phyloP scores from a whole-genome alignment of 2,113 vertebrate genomes.

The Oreochromis tanganicae region DNA sequence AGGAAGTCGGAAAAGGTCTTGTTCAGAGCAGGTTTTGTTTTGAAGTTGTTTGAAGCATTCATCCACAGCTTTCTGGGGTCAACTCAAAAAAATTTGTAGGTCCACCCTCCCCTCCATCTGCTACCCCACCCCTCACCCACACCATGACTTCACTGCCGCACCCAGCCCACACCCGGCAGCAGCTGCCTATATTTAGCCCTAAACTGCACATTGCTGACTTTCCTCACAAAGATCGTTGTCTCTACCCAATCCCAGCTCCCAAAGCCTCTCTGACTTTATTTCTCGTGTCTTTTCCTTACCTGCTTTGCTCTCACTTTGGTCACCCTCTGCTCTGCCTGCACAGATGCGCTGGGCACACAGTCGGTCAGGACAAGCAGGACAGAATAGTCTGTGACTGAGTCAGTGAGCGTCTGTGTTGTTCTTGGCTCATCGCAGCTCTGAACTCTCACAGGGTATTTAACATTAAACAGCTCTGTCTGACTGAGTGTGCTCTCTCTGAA shows the following conservation, averaged over 20 bases:
- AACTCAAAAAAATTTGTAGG: background rate
- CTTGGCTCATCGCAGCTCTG: no score
- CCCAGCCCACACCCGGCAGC: constrained; percentile 51
- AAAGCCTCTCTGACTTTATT: background rate
- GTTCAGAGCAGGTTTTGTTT: background rate
- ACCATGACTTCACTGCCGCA: constrained; percentile 63
- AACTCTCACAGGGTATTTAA: no score
- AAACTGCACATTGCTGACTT: constrained; percentile 16
- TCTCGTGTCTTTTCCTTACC: background rate
- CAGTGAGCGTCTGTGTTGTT: constrained; percentile 69
- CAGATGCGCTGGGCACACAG: background rate
- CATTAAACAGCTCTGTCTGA: no score
- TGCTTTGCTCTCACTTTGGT: background rate
- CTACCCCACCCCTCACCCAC: constrained; percentile 25
- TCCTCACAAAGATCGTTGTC: constrained; percentile 8
- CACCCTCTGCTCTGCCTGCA: background rate
- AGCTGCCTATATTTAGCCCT: constrained; percentile 61
- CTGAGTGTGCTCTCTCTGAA: no score
- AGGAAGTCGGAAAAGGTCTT: background rate
- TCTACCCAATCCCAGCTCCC: background rate
- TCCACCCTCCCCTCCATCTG: background rate
- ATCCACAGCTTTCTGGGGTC: background rate
- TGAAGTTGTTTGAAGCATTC: background rate
- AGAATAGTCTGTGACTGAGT: constrained; percentile 77
- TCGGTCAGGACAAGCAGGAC: constrained; percentile 17